A percentile compares a stretch with the other conserved stretches of the same genome.
These are phyloP conservation scores for Girardinus metallicus DNA, from an alignment of 2,797 vertebrate species.

Conservation along the genomic window DNA sequence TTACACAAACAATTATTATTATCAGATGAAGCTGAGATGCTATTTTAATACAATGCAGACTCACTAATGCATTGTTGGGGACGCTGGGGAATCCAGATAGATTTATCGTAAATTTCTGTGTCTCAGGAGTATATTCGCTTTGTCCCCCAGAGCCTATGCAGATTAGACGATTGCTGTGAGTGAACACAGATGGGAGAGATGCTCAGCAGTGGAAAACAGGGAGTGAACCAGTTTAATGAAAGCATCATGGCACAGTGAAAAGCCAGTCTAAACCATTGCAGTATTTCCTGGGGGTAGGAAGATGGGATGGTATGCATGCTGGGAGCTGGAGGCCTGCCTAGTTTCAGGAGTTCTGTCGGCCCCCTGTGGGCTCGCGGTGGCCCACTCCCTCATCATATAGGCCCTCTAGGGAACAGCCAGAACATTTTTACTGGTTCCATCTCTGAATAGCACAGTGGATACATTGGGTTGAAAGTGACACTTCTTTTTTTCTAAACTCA, in stretches of 20 bases:
- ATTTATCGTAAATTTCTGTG: slow-evolving; percentile 60
- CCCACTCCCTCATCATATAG: slow-evolving; percentile 45
- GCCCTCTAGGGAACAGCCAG: slow-evolving; percentile 54
- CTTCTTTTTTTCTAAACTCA: background rate
- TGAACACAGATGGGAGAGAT: slow-evolving; percentile 79
- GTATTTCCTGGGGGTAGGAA: slow-evolving; percentile 79
- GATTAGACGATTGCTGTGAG: slow-evolving; percentile 67
- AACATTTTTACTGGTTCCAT: slow-evolving; percentile 38
- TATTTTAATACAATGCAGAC: background rate
- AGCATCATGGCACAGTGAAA: slow-evolving; percentile 81
- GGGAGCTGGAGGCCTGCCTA: slow-evolving; percentile 78
- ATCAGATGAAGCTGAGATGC: background rate
- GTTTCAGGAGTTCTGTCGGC: slow-evolving; percentile 67
- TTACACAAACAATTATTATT: background rate
- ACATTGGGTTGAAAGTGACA: background rate
- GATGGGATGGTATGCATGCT: slow-evolving; percentile 84
- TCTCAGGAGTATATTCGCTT: slow-evolving; percentile 49
- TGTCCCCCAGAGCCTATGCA: slow-evolving; percentile 60
- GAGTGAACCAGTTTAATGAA: slow-evolving; percentile 83
- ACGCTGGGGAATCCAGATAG: slow-evolving; percentile 48
- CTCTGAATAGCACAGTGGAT: background rate
- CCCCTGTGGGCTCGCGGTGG: slow-evolving; percentile 56
- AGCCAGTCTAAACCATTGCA: slow-evolving; percentile 75
- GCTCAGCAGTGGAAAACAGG: slow-evolving; percentile 81
- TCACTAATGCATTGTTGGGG: slow-evolving; percentile 24